Conservation (phyloP, 2,888 invertebrate genomes). For the Philonicus albiceps region DNA sequence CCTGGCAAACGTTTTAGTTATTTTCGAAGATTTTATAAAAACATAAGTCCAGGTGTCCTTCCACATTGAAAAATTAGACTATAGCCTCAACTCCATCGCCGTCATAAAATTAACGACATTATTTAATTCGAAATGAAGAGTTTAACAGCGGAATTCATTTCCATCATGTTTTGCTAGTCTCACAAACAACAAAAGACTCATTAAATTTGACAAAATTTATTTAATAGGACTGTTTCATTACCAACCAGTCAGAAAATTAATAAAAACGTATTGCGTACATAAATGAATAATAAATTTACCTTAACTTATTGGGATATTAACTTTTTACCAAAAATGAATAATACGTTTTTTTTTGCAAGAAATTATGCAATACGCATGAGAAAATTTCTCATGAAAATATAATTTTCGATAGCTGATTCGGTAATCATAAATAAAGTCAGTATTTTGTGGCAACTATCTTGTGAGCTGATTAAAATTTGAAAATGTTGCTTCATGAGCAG, state of each 20-base stretch:
- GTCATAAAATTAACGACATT: not conserved
- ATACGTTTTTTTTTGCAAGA: no score
- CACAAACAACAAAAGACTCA: not conserved
- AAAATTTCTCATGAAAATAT: no score
- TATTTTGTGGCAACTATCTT: no score
- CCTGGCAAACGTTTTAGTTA: not conserved
- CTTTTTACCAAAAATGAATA: no score
- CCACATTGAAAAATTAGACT: not conserved
- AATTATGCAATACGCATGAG: no score
- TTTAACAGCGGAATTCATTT: not conserved
- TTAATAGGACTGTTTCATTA: not conserved
- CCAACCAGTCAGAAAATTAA: not conserved
- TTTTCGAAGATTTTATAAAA: not conserved
- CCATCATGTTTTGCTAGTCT: not conserved
- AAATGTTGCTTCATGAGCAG: no score
- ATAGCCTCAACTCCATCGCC: not conserved
- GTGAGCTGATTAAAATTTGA: no score
- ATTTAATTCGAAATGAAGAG: not conserved
- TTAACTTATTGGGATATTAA: no score
- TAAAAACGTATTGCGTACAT: no score
- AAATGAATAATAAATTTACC: no score
- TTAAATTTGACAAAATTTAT: not conserved
- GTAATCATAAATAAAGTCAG: no score
- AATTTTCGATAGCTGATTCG: no score
- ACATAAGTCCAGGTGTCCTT: not conserved